Base-by-base conservation (phyloP, 1,140 invertebrate genomes). In the Orchesella cincta region DNA sequence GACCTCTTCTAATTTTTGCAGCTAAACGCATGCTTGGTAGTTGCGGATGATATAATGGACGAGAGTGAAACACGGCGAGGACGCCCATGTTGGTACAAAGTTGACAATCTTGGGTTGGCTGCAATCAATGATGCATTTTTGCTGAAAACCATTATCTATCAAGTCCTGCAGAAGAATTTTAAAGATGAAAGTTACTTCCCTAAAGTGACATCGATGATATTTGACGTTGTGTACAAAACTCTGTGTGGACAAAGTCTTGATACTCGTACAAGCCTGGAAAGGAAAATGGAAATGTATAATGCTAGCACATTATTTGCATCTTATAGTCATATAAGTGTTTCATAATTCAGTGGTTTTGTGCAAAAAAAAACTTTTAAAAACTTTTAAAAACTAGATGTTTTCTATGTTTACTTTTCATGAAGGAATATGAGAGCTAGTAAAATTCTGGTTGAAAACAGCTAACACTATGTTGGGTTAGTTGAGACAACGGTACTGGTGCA, bases 211-310 rank as follows among this genome's bases (percentile, higher is more conserved):
- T 87, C 90, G 73, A 83, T 90, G 1, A 89, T 91, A 83, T 87
- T 89, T 84, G 86, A 89, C 83, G 88, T 89, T 86, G 91, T 89
- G 76, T 89, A 91, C 82, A 97, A 92, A 87, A 98, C 91, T 78
- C 88, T 88, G 35, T 91, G 90, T 86, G 96, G 91, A 33, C 95
- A 92, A 87, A 91, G 89, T 82, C 85, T 93, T 77, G 97, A 92
- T 86, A 87, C 88, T 75, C 86, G 87, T 14, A 90, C 90, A 28
- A 84, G 90, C n/a, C 64, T 74, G 18, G 75, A 81, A 34, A 74
- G 74, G n/a, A n/a, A n/a, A 36, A 74, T 82, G 64, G 81, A n/a
- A n/a, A n/a, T n/a, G n/a, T 82, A 76, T 74, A 52, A n/a, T n/a
- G n/a, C n/a, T n/a, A n/a, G n/a, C n/a, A n/a, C n/a, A n/a, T n/a